phyloP scores from a whole-genome alignment of 1,140 invertebrate species.

The Bombus turneri region DNA sequence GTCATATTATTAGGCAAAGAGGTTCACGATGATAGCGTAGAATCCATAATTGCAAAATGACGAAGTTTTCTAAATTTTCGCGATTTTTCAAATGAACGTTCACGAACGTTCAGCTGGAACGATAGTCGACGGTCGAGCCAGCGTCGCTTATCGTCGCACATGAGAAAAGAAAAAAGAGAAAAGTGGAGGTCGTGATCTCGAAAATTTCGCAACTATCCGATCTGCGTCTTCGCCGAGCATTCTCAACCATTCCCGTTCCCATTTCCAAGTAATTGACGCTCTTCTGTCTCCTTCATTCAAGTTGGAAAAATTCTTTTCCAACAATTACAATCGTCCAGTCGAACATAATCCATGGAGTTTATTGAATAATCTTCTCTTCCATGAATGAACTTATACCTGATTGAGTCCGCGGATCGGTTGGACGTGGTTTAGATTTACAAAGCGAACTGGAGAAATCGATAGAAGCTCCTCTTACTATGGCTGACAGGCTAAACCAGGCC shows the following conservation, averaged over 20 bases:
- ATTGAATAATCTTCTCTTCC: background rate
- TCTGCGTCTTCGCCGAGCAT: conserved; percentile 55
- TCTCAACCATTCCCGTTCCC: conserved; percentile 12
- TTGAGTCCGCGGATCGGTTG: conserved; percentile 24
- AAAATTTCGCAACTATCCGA: conserved; percentile 75
- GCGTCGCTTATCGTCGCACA: conserved; percentile 57
- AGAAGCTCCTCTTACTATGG: conserved; percentile 40
- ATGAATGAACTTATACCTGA: conserved; percentile 38
- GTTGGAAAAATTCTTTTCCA: background rate
- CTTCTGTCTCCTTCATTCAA: background rate
- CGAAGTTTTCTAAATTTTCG: background rate
- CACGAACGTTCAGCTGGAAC: conserved; percentile 25
- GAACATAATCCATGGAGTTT: background rate
- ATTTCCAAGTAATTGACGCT: conserved; percentile 22
- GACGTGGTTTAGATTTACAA: conserved; percentile 40
- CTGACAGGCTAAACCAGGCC: conserved; percentile 9
- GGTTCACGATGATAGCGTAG: background rate
- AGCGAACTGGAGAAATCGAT: conserved; percentile 52
- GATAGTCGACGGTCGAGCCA: conserved; percentile 45
- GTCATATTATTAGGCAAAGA: background rate
- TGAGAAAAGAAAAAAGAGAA: conserved; percentile 49
- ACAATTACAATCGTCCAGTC: background rate
- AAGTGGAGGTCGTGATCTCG: conserved; percentile 68
- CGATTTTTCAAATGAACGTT: conserved; percentile 5
- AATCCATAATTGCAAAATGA: background rate